These are phyloP conservation scores for Dryobotodes eremita DNA, from an alignment of 2,888 invertebrate species.

Conservation along the genomic window DNA sequence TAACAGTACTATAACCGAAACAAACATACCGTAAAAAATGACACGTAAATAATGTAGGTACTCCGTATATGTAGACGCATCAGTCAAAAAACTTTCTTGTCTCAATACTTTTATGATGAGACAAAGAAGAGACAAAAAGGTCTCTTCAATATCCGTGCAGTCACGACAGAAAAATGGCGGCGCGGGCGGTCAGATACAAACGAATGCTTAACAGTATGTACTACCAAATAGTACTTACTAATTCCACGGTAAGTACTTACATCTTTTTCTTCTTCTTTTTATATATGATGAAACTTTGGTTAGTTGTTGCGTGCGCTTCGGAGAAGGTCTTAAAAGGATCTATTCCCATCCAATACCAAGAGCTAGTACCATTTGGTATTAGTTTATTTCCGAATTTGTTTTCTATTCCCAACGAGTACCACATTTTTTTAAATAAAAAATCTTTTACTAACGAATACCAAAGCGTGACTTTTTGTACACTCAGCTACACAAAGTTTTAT, in stretches of 20 bases:
- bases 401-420: no score
- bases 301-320: no score
- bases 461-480: no score
- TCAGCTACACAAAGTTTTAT: no score
- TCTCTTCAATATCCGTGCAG: neutral
- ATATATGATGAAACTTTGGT: no score
- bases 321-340: no score
- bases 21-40: slow-evolving; percentile 5
- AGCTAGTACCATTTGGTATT: no score
- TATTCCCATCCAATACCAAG: no score
- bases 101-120: slow-evolving; percentile 25
- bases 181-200: slow-evolving; percentile 1
- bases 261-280: no score
- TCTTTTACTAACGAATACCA: no score
- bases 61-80: slow-evolving; percentile 43
- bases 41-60: neutral
- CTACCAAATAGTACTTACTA: neutral
- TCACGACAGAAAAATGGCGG: slow-evolving; percentile 27
- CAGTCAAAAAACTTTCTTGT: slow-evolving; percentile 44
- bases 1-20: slow-evolving; percentile 29
- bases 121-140: slow-evolving; percentile 26
- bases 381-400: no score
- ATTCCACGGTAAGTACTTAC: neutral
- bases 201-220: neutral
- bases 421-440: no score